phyloP scores from a whole-genome alignment of 92 coral and sea anemone species.

The Zoanthus solanderi region DNA sequence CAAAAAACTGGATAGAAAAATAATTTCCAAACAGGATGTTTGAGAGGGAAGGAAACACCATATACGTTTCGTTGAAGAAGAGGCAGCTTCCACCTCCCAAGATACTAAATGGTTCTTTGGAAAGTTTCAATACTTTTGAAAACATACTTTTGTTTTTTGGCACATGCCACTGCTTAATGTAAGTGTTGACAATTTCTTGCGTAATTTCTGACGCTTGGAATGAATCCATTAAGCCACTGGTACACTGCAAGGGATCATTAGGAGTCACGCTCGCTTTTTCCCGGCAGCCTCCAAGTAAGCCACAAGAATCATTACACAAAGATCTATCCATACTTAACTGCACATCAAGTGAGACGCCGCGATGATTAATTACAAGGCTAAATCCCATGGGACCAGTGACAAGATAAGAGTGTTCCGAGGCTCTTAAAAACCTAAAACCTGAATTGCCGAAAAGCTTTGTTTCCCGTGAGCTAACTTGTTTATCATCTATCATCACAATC shows the following conservation, averaged over 20 bases:
- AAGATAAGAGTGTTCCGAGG: slow-evolving; percentile 52
- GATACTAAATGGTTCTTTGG: slow-evolving; percentile 58
- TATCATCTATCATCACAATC: slow-evolving; percentile 49
- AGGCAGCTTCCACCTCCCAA: slow-evolving; percentile 72
- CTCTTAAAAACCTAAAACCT: slow-evolving; percentile 49
- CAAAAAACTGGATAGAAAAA: slow-evolving; percentile 63
- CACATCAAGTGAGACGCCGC: slow-evolving; percentile 60
- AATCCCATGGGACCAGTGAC: slow-evolving; percentile 70
- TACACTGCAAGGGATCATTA: slow-evolving; percentile 19
- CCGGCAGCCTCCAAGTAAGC: slow-evolving; percentile 66
- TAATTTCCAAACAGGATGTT: slow-evolving; percentile 50
- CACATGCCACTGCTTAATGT: slow-evolving; percentile 57
- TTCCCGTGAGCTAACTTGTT: slow-evolving; percentile 45
- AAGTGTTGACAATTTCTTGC: slow-evolving; percentile 50
- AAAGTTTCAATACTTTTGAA: slow-evolving; percentile 50
- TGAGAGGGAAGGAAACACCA: slow-evolving; percentile 58
- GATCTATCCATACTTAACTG: slow-evolving; percentile 70
- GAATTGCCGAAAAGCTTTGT: slow-evolving; percentile 44
- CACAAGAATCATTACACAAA: slow-evolving; percentile 68
- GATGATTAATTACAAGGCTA: slow-evolving; percentile 52
- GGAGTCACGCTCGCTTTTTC: background rate
- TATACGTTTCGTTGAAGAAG: slow-evolving; percentile 54
- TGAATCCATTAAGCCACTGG: slow-evolving; percentile 42
- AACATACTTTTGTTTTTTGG: slow-evolving; percentile 66
- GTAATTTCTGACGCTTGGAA: slow-evolving; percentile 45